Conservation (phyloP, 2,888 invertebrate genomes). For the Temnothorax unifasciatus region DNA sequence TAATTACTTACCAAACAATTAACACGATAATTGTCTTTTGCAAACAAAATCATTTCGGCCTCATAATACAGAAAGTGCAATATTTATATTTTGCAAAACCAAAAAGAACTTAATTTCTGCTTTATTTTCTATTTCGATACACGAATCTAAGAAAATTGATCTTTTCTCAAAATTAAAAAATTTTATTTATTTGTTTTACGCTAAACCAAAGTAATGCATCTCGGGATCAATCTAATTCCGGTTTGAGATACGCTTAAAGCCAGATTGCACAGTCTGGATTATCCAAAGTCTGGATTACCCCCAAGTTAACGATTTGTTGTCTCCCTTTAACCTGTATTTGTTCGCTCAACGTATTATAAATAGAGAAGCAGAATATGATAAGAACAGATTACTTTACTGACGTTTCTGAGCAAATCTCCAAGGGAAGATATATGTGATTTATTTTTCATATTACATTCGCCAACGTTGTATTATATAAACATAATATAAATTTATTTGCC, state of each 20-base stretch:
- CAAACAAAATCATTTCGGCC: neutral
- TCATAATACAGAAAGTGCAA: too few species aligned
- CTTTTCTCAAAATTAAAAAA: neutral
- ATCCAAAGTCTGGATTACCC: neutral
- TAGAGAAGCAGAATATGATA: neutral
- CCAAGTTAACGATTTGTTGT: neutral
- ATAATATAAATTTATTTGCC: neutral
- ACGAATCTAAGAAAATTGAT: neutral
- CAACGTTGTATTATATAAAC: too few species aligned
- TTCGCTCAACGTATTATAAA: slow-evolving; percentile 2
- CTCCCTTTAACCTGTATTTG: neutral
- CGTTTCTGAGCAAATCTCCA: neutral
- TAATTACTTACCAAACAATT: neutral
- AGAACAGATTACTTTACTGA: neutral
- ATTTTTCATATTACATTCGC: neutral
- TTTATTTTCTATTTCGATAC: neutral
- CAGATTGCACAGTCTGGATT: slow-evolving; percentile 6
- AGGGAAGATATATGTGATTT: neutral
- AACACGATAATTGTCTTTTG: neutral
- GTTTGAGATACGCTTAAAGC: slow-evolving; percentile 13
- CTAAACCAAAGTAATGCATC: neutral
- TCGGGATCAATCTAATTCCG: neutral
- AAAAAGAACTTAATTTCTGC: neutral
- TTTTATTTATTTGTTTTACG: neutral
- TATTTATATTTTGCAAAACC: neutral